A percentile compares a stretch with the other conserved stretches of the same genome.
Evolutionary conservation across 2,888 invertebrate genomes (phyloP).

Genomic region (Linnaemya tessellans): DNA sequence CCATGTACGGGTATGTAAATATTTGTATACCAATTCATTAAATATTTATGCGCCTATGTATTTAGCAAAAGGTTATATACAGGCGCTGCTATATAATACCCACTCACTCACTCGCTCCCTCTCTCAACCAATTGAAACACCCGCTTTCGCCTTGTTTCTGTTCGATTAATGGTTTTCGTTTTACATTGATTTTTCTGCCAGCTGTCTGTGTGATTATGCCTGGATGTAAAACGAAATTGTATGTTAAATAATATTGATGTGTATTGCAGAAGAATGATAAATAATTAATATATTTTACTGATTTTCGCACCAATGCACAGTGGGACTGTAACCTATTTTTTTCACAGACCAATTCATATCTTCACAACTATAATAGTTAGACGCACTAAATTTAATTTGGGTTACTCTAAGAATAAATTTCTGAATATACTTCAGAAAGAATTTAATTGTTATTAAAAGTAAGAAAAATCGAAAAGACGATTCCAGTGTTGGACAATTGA

Average conservation of each 20-base stretch:
- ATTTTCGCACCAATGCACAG: neutral
- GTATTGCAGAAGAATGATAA: neutral
- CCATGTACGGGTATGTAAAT: neutral
- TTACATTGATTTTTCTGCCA: neutral
- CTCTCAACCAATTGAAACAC: neutral
- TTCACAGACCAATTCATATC: too few relatives aligned
- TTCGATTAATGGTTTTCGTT: neutral
- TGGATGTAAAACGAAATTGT: constrained; percentile 1
- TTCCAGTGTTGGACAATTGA: too few relatives aligned
- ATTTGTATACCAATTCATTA: neutral
- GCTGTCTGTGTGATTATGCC: neutral
- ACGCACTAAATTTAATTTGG: too few relatives aligned
- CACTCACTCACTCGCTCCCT: neutral
- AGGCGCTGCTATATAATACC: neutral
- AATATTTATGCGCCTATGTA: constrained; percentile 40
- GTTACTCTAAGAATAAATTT: too few relatives aligned
- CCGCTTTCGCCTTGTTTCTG: constrained; percentile 6
- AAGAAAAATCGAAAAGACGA: too few relatives aligned
- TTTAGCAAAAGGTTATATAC: constrained; percentile 21
- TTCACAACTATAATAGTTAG: too few relatives aligned
- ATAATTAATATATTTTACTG: neutral
- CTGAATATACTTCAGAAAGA: too few relatives aligned
- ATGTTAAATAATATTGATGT: constrained; percentile 5
- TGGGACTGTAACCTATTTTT: too few relatives aligned
- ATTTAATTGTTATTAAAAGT: too few relatives aligned